A percentile compares a stretch with the other conserved stretches of the same genome.
Evolutionary conservation across 2,113 vertebrate species (phyloP).

Genomic region (Myotis yumanensis): DNA sequence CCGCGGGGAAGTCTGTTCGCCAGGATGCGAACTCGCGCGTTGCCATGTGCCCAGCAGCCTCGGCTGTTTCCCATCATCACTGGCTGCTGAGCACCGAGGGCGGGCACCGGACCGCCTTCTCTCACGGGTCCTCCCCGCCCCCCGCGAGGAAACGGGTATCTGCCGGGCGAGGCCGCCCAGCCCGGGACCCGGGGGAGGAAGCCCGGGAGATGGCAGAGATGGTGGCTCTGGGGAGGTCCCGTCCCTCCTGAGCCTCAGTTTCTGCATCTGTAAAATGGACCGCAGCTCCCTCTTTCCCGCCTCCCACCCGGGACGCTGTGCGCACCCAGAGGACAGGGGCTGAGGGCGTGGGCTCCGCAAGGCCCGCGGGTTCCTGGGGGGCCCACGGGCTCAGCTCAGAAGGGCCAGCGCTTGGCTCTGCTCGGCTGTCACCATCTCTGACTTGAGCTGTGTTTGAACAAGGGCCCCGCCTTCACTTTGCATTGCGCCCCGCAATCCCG

Average conservation of each 20-base stretch:
- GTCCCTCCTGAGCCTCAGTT: not conserved
- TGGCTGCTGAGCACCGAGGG: accelerated
- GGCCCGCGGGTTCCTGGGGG: no score
- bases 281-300: not conserved
- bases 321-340: accelerated
- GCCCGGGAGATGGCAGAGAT: no score
- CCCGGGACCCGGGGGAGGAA: not conserved
- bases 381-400: no score
- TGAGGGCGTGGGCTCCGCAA: accelerated
- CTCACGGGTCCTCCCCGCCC: not conserved
- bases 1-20: no score
- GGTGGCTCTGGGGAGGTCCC: accelerated
- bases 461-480: not conserved
- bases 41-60: accelerated
- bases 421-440: not conserved
- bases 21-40: accelerated
- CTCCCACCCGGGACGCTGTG: not conserved
- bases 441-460: not conserved
- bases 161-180: accelerated
- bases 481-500: accelerated
- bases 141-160: accelerated
- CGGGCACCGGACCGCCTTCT: accelerated
- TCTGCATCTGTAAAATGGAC: not conserved
- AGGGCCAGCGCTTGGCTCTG: not conserved
- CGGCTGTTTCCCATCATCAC: not conserved